phyloP scores from a whole-genome alignment of 2,797 vertebrate species.

The Sebastes nivosus region DNA sequence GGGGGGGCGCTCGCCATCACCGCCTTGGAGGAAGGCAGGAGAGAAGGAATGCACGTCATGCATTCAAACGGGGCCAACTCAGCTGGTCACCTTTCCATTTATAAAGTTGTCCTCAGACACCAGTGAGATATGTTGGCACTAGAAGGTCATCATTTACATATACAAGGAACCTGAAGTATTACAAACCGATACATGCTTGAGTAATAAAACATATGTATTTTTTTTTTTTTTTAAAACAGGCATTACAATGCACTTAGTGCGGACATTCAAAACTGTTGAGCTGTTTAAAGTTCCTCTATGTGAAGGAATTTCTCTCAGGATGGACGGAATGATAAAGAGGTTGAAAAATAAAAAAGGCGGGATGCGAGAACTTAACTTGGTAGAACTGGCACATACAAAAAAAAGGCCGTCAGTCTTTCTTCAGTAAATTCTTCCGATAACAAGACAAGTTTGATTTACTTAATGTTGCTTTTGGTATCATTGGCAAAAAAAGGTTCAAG shows the following conservation, averaged over 20 bases:
- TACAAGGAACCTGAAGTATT: slow-evolving; percentile 83
- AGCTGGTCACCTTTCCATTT: slow-evolving; percentile 71
- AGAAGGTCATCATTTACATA: slow-evolving; percentile 81
- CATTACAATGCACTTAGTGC: slow-evolving; percentile 86
- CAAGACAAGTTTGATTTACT: slow-evolving; percentile 56
- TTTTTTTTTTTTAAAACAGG: slow-evolving; percentile 78
- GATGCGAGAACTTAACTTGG: slow-evolving; percentile 60
- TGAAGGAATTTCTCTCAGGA: slow-evolving; percentile 64
- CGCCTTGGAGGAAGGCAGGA: slow-evolving; percentile 35
- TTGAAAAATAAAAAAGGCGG: slow-evolving; percentile 45
- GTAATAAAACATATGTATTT: slow-evolving; percentile 81
- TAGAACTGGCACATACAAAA: slow-evolving; percentile 75
- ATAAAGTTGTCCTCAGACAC: slow-evolving; percentile 76
- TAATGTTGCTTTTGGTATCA: slow-evolving; percentile 76
- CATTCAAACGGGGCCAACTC: slow-evolving; percentile 72
- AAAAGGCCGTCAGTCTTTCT: slow-evolving; percentile 74
- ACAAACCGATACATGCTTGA: slow-evolving; percentile 85
- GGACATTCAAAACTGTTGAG: slow-evolving; percentile 84
- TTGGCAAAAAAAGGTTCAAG: slow-evolving; percentile 69
- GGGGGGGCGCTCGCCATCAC: slow-evolving; percentile 9
- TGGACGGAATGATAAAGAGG: slow-evolving; percentile 66
- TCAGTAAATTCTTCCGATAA: slow-evolving; percentile 52
- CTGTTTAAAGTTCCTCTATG: slow-evolving; percentile 76
- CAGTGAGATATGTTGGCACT: slow-evolving; percentile 81
- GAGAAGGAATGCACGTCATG: slow-evolving; percentile 48